phyloP scores from a whole-genome alignment of 2,888 invertebrate genomes.

The Coenonympha glycerion region DNA sequence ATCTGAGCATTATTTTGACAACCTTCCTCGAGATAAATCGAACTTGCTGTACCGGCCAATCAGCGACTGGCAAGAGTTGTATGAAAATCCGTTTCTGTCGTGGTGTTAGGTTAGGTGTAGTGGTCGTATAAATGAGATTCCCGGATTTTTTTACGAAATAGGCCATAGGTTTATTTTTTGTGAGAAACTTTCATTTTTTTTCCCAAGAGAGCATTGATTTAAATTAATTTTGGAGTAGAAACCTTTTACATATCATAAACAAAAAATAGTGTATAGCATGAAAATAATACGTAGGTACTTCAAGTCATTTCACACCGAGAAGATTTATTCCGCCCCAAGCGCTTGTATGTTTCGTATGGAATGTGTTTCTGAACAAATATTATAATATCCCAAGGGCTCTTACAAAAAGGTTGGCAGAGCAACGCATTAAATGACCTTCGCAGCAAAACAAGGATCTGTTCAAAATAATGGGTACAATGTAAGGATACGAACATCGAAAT shows the following conservation, averaged over 20 bases:
- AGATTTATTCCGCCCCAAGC: constrained; percentile 8
- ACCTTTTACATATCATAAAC: too few species aligned
- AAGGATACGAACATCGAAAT: too few species aligned
- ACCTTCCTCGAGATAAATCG: too few species aligned
- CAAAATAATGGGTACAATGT: neutral
- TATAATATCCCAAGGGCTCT: constrained; percentile 19
- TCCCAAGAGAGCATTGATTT: too few species aligned
- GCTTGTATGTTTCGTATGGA: constrained; percentile 12
- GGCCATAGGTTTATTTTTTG: neutral
- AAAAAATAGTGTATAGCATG: neutral
- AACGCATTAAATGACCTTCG: constrained; percentile 3
- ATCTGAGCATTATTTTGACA: too few species aligned
- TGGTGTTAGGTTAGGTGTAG: too few species aligned
- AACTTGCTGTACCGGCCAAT: too few species aligned
- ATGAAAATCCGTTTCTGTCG: too few species aligned
- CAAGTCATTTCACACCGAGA: neutral
- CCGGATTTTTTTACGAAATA: neutral
- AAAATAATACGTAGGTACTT: neutral
- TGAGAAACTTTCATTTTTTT: neutral
- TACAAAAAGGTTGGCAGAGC: constrained; percentile 8
- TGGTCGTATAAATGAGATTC: too few species aligned
- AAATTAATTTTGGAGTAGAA: too few species aligned
- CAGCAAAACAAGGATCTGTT: neutral
- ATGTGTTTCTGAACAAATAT: constrained; percentile 20
- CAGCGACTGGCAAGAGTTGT: too few species aligned